Evolutionary conservation across 1,140 invertebrate genomes (phyloP), one percentile per base, ranked within the genome.

Genomic region (Oreohelix idahoensis): DNA sequence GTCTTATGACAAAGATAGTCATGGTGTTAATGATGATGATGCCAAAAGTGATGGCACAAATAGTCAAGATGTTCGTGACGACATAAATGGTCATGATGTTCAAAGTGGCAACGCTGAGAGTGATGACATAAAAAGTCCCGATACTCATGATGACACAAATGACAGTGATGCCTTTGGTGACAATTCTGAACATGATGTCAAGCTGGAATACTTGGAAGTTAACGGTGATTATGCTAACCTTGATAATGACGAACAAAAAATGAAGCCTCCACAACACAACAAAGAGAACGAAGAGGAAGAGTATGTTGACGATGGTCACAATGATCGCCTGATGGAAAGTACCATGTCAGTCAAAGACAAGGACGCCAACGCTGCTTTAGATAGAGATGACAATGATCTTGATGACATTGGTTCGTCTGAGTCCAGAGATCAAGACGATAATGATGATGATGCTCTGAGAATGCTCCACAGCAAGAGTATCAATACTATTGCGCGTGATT

Each of bases 1-100:
- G 2, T 15, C 81, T 36, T 70, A 73, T n/a, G 66, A 73, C 11
- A 53, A 73, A 36, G 74, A 76, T 32, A 76, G 13, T 49, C 17
- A 45, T 49, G n/a, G 10, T 4, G 11, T 26, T 13, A 29, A 79
- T 58, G 53, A 53, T 36, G 23, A 82, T 53, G 36, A 23, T 38
- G 36, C 74, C 15, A 42, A 51, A 32, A 74, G 42, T 11, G 82
- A 78, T 38, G 15, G 15, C 23, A 45, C 26, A 51, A 0, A 36
- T 17, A 20, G 78, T 73, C 45, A 73, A 51, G 32, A 23, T 77
- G 29, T 5, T 10, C 69, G 29, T 20, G 13, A 39, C 32, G 38
- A 32, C 23, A 39, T 2, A 38, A 35, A 71, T 20, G 15, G 15
- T 35, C 8, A 20, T 58, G 53, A 58, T 4, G 26, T 2, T 23